Evolutionary conservation across 2,888 invertebrate genomes (phyloP).

Genomic region (Cataglyphis albicans): DNA sequence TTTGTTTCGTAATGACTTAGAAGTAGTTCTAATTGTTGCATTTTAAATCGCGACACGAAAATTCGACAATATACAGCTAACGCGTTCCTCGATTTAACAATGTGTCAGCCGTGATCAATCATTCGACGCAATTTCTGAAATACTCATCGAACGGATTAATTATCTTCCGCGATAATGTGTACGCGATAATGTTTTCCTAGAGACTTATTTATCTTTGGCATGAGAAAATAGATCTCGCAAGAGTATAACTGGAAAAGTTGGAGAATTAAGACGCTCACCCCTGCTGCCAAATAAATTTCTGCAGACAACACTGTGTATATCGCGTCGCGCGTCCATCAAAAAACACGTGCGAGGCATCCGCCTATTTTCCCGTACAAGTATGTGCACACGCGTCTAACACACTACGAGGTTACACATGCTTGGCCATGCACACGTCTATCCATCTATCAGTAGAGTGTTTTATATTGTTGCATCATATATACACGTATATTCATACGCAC

Average conservation of each 20-base stretch:
- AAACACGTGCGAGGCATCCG: not conserved
- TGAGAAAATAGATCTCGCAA: not conserved
- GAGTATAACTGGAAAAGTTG: not conserved
- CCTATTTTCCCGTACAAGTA: no score
- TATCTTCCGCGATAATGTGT: not conserved
- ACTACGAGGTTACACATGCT: constrained; percentile 44
- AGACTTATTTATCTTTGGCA: not conserved
- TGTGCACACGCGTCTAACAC: not conserved
- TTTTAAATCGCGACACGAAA: constrained; percentile 9
- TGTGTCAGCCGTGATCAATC: not conserved
- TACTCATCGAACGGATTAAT: not conserved
- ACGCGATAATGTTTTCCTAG: no score
- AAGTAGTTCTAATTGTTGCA: constrained; percentile 41
- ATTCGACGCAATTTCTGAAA: not conserved
- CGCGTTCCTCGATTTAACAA: not conserved
- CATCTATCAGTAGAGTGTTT: constrained; percentile 18
- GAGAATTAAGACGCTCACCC: not conserved
- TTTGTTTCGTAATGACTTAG: constrained; percentile 32
- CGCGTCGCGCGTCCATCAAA: not conserved
- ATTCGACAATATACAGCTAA: not conserved
- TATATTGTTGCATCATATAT: constrained; percentile 29
- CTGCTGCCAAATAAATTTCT: not conserved
- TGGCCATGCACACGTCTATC: constrained; percentile 50
- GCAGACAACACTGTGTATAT: not conserved
- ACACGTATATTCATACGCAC: not conserved